phyloP scores from a whole-genome alignment of 2,888 invertebrate genomes.

The Stegophylla sp. region DNA sequence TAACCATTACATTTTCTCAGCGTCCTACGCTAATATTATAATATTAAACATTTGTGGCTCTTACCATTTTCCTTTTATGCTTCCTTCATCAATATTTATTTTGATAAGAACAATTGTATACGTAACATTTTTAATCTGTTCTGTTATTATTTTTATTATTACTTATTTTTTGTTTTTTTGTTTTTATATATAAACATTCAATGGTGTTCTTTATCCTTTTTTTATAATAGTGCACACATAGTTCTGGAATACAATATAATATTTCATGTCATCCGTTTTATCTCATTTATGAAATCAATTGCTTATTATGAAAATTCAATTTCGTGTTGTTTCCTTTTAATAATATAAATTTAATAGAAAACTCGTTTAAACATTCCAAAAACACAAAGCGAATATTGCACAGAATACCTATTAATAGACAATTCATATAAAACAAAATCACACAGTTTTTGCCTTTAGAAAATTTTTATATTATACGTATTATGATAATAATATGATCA shows the following conservation, averaged over 20 bases:
- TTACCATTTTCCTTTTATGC: slow-evolving; percentile 42
- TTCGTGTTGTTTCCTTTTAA: slow-evolving; percentile 29
- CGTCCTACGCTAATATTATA: not conserved
- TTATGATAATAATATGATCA: not conserved
- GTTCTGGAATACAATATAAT: not conserved
- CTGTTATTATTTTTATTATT: slow-evolving; percentile 33
- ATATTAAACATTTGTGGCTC: slow-evolving; percentile 19
- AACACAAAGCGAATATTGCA: slow-evolving; percentile 13
- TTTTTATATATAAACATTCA: not conserved
- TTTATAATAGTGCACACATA: slow-evolving; percentile 3
- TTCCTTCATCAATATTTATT: slow-evolving; percentile 41
- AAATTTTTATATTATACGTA: not conserved
- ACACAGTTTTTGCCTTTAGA: not conserved
- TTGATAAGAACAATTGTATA: slow-evolving; percentile 35
- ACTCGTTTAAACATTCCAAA: slow-evolving; percentile 41
- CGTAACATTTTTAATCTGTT: slow-evolving; percentile 47
- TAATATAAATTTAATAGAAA: slow-evolving; percentile 48
- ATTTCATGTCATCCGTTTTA: not conserved
- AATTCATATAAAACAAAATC: not conserved
- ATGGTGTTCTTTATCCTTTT: slow-evolving; percentile 33
- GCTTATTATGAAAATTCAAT: not conserved
- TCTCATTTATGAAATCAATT: slow-evolving; percentile 1
- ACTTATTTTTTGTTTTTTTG: slow-evolving; percentile 27
- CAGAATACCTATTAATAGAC: not conserved
- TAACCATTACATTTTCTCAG: slow-evolving; percentile 20